Percentiles rank a stretch among this genome's conserved stretches.
phyloP scores from a whole-genome alignment of 1,140 invertebrate species.

The Thaumetopoea pityocampa region DNA sequence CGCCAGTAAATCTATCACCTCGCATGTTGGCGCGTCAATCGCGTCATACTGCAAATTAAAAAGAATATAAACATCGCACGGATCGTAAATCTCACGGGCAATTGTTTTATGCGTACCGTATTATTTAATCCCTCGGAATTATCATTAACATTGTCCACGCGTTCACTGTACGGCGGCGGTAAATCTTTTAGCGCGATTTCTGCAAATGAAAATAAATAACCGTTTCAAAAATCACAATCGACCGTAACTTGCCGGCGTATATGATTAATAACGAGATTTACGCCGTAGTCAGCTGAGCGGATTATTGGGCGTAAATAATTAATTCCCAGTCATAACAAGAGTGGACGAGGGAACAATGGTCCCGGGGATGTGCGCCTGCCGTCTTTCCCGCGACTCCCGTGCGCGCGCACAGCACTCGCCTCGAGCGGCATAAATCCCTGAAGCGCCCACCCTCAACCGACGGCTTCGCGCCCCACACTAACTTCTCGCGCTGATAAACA shows the following conservation, averaged over 20 bases:
- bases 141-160: constrained; percentile 30
- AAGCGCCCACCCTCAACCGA: constrained; percentile 27
- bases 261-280: constrained; percentile 38
- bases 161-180: constrained; percentile 53
- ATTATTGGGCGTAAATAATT: constrained; percentile 46
- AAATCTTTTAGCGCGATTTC: constrained; percentile 52
- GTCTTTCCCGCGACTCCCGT: constrained; percentile 20
- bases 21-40: constrained; percentile 35
- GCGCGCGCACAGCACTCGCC: constrained; percentile 2
- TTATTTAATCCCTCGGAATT: constrained; percentile 20
- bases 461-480: constrained; percentile 35
- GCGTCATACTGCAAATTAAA: constrained; percentile 27
- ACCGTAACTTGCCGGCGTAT: constrained; percentile 23
- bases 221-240: constrained; percentile 26
- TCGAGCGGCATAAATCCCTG: constrained; percentile 7
- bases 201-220: constrained; percentile 28
- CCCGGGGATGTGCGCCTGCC: constrained; percentile 28
- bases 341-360: constrained; percentile 32
- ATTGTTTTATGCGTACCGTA: constrained; percentile 23
- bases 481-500: constrained; percentile 24
- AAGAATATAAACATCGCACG: constrained; percentile 5
- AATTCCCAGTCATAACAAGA: constrained; percentile 29
- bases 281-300: constrained; percentile 39
- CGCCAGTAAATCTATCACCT: constrained; percentile 55
- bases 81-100: background rate